Evolutionary conservation across 2,888 invertebrate genomes (phyloP).

Genomic region (Watsonalla cultraria): DNA sequence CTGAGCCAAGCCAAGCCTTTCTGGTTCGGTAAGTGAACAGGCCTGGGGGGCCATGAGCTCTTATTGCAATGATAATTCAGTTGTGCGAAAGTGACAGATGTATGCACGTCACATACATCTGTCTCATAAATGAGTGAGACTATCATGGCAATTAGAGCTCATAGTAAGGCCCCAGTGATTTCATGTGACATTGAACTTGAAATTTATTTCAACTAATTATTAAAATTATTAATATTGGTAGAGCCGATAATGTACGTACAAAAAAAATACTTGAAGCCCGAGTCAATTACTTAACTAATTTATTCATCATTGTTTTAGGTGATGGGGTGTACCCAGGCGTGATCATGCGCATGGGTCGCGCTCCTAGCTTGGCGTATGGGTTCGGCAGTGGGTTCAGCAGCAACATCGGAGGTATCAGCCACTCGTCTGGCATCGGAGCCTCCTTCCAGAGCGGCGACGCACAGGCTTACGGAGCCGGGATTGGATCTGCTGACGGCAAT

Average conservation of each 20-base stretch:
- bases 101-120: no score
- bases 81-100: no score
- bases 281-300: neutral
- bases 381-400: constrained; percentile 65
- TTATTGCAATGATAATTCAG: no score
- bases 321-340: constrained; percentile 28
- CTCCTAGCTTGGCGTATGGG: constrained; percentile 59
- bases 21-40: constrained; percentile 37
- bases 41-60: no score
- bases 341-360: constrained; percentile 42
- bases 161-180: no score
- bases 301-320: constrained; percentile 16
- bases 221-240: no score
- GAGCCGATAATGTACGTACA: neutral
- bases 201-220: neutral
- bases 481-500: constrained; percentile 32
- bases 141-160: no score
- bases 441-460: constrained; percentile 55
- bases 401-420: constrained; percentile 62
- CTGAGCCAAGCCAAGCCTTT: constrained; percentile 48
- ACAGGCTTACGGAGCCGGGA: constrained; percentile 51
- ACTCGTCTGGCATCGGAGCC: constrained; percentile 53
- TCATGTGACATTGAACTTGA: constrained; percentile 2
- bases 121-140: no score
- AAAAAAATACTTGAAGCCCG: no score